These are phyloP conservation scores for Zosterops borbonicus DNA, from an alignment of 2,113 vertebrate species.

Conservation along the genomic window DNA sequence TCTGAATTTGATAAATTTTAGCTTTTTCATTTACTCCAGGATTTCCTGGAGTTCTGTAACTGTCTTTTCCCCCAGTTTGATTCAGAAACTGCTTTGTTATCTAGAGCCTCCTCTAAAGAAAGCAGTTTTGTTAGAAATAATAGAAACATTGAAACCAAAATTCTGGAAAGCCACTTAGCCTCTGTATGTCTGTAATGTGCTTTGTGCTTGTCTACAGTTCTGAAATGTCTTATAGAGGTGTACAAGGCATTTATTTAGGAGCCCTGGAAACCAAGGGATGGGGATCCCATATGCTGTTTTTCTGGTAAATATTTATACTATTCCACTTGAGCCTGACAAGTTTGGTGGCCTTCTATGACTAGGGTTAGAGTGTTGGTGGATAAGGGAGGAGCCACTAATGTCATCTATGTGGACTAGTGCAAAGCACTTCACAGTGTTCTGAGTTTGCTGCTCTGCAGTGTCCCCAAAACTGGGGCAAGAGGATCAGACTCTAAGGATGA, in stretches of 20 bases:
- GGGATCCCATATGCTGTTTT: background rate
- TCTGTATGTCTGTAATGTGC: background rate
- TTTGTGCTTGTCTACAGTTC: background rate
- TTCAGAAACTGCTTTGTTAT: background rate
- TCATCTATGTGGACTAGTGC: background rate
- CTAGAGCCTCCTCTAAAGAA: background rate
- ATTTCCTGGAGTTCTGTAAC: background rate
- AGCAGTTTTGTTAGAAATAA: background rate
- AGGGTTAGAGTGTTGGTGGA: background rate
- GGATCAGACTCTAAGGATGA: background rate
- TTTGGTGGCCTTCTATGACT: background rate
- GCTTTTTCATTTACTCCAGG: background rate
- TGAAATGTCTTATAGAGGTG: background rate
- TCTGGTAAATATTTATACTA: background rate
- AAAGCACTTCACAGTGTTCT: background rate
- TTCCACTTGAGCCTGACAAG: background rate
- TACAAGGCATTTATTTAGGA: background rate
- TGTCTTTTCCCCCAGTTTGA: background rate
- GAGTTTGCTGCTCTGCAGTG: background rate
- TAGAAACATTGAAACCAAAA: background rate
- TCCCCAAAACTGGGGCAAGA: background rate
- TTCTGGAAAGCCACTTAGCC: background rate
- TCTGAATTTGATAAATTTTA: background rate
- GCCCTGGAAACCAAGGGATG: background rate
- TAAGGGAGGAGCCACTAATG: background rate